Evolutionary conservation across 2,797 vertebrate genomes (phyloP).

Genomic region (Muscicapa comitata): DNA sequence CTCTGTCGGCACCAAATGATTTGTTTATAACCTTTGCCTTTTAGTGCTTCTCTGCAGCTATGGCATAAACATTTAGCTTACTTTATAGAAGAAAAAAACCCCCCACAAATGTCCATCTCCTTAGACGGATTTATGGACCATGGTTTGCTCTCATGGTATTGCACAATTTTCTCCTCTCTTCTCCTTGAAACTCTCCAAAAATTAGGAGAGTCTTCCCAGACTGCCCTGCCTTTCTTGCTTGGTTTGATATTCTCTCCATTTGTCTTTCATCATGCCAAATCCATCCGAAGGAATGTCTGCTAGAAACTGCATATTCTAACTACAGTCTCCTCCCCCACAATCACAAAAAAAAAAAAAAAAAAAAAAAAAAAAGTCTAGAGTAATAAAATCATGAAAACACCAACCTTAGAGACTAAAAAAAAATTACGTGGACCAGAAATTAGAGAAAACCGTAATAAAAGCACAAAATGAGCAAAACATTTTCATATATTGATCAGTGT

Average conservation of each 20-base stretch:
- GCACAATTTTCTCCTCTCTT: not conserved
- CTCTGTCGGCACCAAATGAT: not conserved
- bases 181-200: constrained; percentile 5
- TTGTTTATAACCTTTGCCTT: constrained; percentile 48
- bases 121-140: not conserved
- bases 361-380: not conserved
- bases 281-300: not conserved
- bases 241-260: not conserved
- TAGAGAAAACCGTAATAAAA: not conserved
- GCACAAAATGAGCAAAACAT: not conserved
- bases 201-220: not conserved
- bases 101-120: not conserved
- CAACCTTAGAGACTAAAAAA: not conserved
- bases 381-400: not conserved
- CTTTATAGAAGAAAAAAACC: not conserved
- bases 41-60: constrained; percentile 33
- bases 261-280: not conserved
- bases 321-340: not conserved
- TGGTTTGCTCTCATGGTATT: not conserved
- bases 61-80: not conserved
- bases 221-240: not conserved
- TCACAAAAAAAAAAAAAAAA: not conserved
- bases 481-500: not conserved
- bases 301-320: not conserved
- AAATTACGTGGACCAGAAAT: not conserved